Percentiles rank a stretch among this genome's conserved stretches.
Evolutionary conservation across 2,888 invertebrate genomes (phyloP).

Genomic region (Chironomus tentans): DNA sequence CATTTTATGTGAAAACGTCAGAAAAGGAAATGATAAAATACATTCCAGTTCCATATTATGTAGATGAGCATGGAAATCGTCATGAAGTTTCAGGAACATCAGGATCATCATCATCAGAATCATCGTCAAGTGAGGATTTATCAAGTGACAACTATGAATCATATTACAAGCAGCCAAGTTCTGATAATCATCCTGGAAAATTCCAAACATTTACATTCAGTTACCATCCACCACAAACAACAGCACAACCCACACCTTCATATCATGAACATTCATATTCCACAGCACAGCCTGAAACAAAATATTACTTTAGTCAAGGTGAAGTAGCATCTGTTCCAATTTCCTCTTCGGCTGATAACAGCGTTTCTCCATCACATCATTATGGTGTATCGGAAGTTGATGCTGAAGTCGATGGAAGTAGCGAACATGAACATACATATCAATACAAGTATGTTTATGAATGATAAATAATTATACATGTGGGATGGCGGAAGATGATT

Average conservation of each 20-base stretch:
- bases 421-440: not conserved
- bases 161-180: not conserved
- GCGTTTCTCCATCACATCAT: not conserved
- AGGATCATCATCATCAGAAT: not conserved
- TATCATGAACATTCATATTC: not conserved
- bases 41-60: slow-evolving; percentile 21
- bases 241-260: not conserved
- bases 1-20: slow-evolving; percentile 14
- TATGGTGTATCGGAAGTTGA: not conserved
- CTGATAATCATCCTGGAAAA: not conserved
- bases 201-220: not conserved
- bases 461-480: not conserved
- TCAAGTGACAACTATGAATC: not conserved
- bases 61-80: slow-evolving; percentile 9
- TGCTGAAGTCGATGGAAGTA: not conserved
- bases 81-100: not conserved
- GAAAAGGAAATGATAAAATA: slow-evolving; percentile 18
- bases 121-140: not conserved
- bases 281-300: not conserved
- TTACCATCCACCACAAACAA: slow-evolving; percentile 9
- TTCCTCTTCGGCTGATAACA: not conserved
- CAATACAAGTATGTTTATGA: slow-evolving; percentile 17
- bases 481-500: not conserved
- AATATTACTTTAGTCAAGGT: not conserved
- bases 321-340: not conserved